Percentiles rank a stretch among this genome's conserved stretches.
phyloP scores from a whole-genome alignment of 2,888 invertebrate genomes.

The Noctua janthina region DNA sequence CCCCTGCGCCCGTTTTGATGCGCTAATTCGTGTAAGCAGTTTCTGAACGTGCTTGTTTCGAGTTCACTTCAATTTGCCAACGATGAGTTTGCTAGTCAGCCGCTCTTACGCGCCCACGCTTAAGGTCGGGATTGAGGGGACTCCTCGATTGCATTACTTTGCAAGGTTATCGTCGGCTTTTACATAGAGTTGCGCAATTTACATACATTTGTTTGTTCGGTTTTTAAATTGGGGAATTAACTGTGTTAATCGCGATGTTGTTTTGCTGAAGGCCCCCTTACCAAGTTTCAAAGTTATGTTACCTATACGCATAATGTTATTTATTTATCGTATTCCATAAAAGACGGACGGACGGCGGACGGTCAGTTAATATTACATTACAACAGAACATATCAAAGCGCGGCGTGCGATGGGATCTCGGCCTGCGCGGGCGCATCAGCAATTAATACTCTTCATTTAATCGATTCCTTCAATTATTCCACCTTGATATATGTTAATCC shows the following conservation, averaged over 20 bases:
- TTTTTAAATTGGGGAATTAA: constrained; percentile 90
- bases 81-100: constrained; percentile 61
- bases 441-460: constrained; percentile 90
- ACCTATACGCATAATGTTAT: constrained; percentile 64
- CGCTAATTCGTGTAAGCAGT: constrained; percentile 91
- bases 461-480: constrained; percentile 90
- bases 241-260: constrained; percentile 85
- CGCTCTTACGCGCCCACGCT: constrained; percentile 65
- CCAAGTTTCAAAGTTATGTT: constrained; percentile 72
- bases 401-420: constrained; percentile 79
- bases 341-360: constrained; percentile 67
- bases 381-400: constrained; percentile 75
- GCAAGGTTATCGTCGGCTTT: constrained; percentile 86
- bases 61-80: constrained; percentile 85
- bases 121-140: constrained; percentile 72
- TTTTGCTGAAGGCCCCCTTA: constrained; percentile 76
- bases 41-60: constrained; percentile 90
- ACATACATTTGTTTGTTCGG: constrained; percentile 90
- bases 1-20: constrained; percentile 88
- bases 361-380: constrained; percentile 76
- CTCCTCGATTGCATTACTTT: constrained; percentile 53
- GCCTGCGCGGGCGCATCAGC: constrained; percentile 87
- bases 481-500: constrained; percentile 89
- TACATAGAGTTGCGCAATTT: constrained; percentile 89
- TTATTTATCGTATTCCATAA: constrained; percentile 67